Conservation (phyloP, 1,140 invertebrate genomes). For the Lysiphlebus fabarum region DNA sequence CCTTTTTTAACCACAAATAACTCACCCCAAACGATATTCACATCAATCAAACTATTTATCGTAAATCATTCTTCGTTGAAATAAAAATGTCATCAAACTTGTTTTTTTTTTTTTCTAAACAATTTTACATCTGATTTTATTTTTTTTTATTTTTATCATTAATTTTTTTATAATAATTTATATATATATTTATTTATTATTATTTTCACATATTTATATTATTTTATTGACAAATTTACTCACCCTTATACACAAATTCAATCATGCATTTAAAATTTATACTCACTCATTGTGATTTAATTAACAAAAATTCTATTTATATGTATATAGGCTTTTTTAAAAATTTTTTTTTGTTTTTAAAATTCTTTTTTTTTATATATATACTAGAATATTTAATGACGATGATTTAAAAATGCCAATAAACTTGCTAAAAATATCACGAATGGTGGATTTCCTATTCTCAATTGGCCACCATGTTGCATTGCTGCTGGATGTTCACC, state of each 20-base stretch:
- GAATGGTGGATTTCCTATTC: conserved; percentile 53
- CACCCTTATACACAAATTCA: neutral
- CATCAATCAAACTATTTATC: no score
- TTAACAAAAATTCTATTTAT: no score
- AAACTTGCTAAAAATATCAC: conserved; percentile 52
- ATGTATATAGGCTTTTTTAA: no score
- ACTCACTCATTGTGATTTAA: neutral
- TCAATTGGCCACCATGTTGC: conserved; percentile 67
- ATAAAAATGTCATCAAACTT: no score
- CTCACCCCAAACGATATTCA: neutral
- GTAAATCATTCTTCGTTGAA: no score
- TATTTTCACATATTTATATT: neutral
- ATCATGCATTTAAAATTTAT: conserved; percentile 3
- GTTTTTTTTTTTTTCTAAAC: no score
- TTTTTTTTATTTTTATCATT: neutral
- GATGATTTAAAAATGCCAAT: conserved; percentile 50
- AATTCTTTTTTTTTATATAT: conserved; percentile 13
- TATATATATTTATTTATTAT: neutral
- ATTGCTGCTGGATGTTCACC: conserved; percentile 80
- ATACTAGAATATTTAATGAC: conserved; percentile 35
- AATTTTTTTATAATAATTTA: neutral
- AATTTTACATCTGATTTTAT: no score
- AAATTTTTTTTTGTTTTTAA: conserved; percentile 1
- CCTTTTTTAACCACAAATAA: neutral
- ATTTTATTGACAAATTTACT: neutral